Conservation (phyloP, 2,113 vertebrate genomes). For the cat (Felis catus) region F.catus_Fca126_mat1.0 CM031426.1:45989501-45990000, state of each 20-base stretch:
- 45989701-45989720: not conserved
- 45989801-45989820: not conserved
- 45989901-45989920: constrained; percentile 28
- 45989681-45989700: not conserved
- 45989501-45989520: not conserved
- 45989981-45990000: constrained; percentile 27
- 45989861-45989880: not conserved
- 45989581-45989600: not conserved
- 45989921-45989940: not conserved
- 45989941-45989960: constrained; percentile 50
- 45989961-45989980: constrained; percentile 15
- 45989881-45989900: not conserved
- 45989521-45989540: not conserved
- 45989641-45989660: not conserved
- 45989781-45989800: not conserved
- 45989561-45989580: not conserved
- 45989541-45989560: not conserved
- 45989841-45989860: not conserved
- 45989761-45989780: rapidly evolving
- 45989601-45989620: not conserved
- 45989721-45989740: not conserved
- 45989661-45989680: not conserved
- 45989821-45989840: not conserved
- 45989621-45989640: not conserved
- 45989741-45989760: not conserved